phyloP scores from a whole-genome alignment of 64 coral and sea anemone genomes.

The Porites lutea region DNA sequence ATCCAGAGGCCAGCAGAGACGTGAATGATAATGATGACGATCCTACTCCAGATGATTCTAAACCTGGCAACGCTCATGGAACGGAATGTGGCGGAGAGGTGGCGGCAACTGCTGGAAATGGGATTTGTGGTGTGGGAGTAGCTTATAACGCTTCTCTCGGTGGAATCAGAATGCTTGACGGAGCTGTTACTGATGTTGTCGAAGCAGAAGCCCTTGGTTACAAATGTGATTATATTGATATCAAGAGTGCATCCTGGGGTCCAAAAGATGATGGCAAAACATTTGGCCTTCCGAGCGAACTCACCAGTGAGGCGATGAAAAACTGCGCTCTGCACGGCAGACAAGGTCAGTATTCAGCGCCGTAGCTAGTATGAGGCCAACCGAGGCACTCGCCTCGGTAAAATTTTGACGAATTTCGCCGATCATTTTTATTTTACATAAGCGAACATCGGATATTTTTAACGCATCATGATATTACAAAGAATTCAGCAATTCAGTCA shows the following conservation, averaged over 20 bases:
- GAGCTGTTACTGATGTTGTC: constrained; percentile 66
- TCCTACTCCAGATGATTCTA: constrained; percentile 74
- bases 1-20: constrained; percentile 79
- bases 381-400: too few species aligned
- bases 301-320: constrained; percentile 67
- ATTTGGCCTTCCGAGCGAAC: constrained; percentile 70
- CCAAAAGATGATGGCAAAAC: constrained; percentile 92
- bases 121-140: constrained; percentile 82
- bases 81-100: constrained; percentile 97
- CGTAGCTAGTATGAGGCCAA: too few species aligned
- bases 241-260: constrained; percentile 93
- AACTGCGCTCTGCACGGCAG: constrained; percentile 70
- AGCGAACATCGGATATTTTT: too few species aligned
- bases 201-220: constrained; percentile 74
- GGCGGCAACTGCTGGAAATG: constrained; percentile 77
- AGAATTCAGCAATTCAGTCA: too few species aligned
- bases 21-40: constrained; percentile 55
- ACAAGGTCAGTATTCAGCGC: constrained; percentile 66
- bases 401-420: too few species aligned
- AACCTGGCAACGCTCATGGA: constrained; percentile 78
- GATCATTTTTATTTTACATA: too few species aligned
- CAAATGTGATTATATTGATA: constrained; percentile 85
- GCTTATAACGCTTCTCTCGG: constrained; percentile 81
- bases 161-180: constrained; percentile 94
- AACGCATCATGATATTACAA: too few species aligned